Conservation (phyloP, 2,888 invertebrate species). For the Prosapia bicincta region DNA sequence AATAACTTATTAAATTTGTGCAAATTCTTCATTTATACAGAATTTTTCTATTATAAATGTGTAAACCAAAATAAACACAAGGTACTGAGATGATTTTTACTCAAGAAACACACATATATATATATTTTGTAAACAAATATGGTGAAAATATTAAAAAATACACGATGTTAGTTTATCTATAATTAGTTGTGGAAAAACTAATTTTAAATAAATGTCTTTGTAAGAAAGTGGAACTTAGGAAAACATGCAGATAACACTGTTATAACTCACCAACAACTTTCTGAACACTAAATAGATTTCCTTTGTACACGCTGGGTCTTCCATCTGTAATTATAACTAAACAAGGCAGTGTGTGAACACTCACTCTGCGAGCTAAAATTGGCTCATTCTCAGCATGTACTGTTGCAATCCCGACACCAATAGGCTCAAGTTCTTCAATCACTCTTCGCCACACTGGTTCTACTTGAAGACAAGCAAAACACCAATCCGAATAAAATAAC, state of each 20-base stretch:
- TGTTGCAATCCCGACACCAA: constrained; percentile 66
- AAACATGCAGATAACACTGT: not conserved
- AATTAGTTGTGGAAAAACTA: too few relatives aligned
- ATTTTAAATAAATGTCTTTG: too few relatives aligned
- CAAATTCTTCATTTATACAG: too few relatives aligned
- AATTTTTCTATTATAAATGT: too few relatives aligned
- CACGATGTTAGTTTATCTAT: too few relatives aligned
- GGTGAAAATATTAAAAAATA: too few relatives aligned
- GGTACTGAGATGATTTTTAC: too few relatives aligned
- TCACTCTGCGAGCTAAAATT: constrained; percentile 69
- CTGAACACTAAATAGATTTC: constrained; percentile 71
- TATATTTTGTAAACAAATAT: too few relatives aligned
- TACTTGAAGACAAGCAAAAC: constrained; percentile 86
- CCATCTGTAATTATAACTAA: constrained; percentile 79
- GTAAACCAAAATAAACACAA: too few relatives aligned
- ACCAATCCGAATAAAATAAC: constrained; percentile 93
- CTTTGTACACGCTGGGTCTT: constrained; percentile 80
- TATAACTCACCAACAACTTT: constrained; percentile 68
- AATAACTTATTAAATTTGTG: too few relatives aligned
- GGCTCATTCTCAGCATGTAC: constrained; percentile 83
- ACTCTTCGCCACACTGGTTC: constrained; percentile 82
- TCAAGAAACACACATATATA: too few relatives aligned
- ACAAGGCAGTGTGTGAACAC: constrained; percentile 77
- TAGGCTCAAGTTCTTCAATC: constrained; percentile 79
- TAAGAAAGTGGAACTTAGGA: too few relatives aligned